Conservation (phyloP, 2,888 invertebrate species). For the Hypolimnas misippus region DNA sequence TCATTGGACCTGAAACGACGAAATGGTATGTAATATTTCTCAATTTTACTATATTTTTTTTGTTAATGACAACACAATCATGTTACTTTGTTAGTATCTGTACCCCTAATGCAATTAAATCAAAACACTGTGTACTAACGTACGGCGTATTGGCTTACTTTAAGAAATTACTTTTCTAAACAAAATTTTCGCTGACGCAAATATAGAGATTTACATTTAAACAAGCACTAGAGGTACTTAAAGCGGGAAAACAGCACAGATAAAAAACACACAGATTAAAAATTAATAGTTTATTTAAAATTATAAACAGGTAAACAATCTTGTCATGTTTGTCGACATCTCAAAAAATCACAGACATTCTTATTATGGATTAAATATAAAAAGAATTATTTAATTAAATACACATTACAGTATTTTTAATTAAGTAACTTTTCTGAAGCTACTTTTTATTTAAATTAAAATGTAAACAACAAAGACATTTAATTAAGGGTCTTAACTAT, state of each 20-base stretch:
- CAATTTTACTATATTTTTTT: neutral
- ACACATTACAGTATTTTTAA: neutral
- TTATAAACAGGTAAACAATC: constrained; percentile 30
- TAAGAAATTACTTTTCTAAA: too few relatives aligned
- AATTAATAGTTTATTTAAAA: constrained; percentile 31
- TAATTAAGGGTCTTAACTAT: neutral
- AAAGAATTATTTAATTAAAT: constrained; percentile 1
- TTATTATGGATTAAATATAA: constrained; percentile 16
- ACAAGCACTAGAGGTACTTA: constrained; percentile 5
- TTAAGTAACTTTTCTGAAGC: too few relatives aligned
- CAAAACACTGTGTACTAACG: too few relatives aligned
- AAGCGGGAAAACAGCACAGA: constrained; percentile 12
- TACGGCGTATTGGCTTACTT: too few relatives aligned
- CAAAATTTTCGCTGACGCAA: too few relatives aligned
- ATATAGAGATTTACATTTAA: too few relatives aligned
- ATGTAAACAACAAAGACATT: neutral
- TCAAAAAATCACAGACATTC: constrained; percentile 42
- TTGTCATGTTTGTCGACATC: constrained; percentile 31
- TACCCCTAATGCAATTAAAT: neutral
- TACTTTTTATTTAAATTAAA: neutral
- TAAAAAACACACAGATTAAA: constrained; percentile 24
- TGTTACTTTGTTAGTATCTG: constrained; percentile 22
- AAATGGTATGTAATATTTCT: constrained; percentile 10
- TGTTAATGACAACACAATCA: constrained; percentile 9
- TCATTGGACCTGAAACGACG: constrained; percentile 44